Evolutionary conservation across 2,797 vertebrate species (phyloP), one percentile per base, ranked within the genome.

Genomic region (Etheostoma nigrum): DNA sequence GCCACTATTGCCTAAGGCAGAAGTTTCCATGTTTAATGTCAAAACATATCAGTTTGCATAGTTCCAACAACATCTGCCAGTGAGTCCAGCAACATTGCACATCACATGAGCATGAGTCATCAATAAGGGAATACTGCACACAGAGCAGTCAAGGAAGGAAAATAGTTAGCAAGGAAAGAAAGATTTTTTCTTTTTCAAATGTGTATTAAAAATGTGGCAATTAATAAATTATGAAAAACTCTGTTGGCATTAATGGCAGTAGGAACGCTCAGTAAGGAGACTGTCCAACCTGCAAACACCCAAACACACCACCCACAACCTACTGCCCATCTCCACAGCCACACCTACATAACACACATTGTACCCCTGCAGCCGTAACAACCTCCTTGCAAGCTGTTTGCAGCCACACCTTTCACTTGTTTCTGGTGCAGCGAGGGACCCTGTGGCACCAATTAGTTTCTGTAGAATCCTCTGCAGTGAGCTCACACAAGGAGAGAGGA

Each of bases 331-430:
- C 1, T 11, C 51, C 57, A 40, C 59, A 27, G 7, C 21, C 45
- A 30, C 72, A 48, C 59, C 59, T 54, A 76, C 81, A 64, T 51
- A 67, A 19, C 52, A 51, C 72, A 48, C 74, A 49, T 79, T 2
- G 9, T n/a, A 51, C 52, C 61, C 66, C 44, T 0, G 19, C 72
- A 78, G 71, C 61, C 84, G 77, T 72, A 57, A 52, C 76, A 76
- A 54, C 45, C 73, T 71, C 67, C 67, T 33, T n/a, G 60, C 76
- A 85, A 85, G 80, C 84, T 85, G 86, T 80, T 81, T 12, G 1
- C 59, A 48, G 69, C 44, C 53, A 60, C 5, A 9, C 33, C 44
- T 71, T 69, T 70, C 47, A 19, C 58, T 71, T n/a, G 54, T 70
- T 72, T 12, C 44, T 72, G 57, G 44, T 25, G 5, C 77, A 79